Conservation (phyloP, 2,113 vertebrate genomes). For the Plecotus auritus region DNA sequence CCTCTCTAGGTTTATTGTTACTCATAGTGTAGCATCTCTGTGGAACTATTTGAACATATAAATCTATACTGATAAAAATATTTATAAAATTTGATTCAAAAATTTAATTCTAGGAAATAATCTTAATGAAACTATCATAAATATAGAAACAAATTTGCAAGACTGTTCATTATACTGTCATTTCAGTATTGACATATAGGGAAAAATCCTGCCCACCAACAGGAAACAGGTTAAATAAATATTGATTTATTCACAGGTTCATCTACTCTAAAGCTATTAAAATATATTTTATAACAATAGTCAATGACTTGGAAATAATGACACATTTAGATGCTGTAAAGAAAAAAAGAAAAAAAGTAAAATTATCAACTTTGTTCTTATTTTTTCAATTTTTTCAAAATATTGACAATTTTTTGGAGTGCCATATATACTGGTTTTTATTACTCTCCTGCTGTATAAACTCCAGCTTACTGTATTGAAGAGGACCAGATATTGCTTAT, state of each 20-base stretch:
- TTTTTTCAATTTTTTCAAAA: background rate
- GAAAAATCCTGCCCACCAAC: background rate
- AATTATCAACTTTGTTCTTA: background rate
- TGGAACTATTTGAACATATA: background rate
- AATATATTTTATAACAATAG: background rate
- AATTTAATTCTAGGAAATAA: background rate
- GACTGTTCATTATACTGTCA: background rate
- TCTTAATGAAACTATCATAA: background rate
- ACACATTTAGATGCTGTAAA: background rate
- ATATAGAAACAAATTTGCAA: background rate
- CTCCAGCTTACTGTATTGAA: background rate
- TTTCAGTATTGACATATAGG: background rate
- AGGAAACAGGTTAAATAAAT: background rate
- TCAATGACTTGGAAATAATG: background rate
- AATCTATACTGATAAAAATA: background rate
- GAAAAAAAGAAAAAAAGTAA: background rate
- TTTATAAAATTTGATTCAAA: background rate
- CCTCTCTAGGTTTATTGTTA: background rate
- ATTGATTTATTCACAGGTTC: background rate
- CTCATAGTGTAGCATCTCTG: background rate
- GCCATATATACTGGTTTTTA: background rate
- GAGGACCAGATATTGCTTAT: background rate
- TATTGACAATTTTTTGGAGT: background rate
- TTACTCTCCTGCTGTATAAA: background rate
- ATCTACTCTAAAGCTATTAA: background rate